These are phyloP conservation scores for Psilopsiagon aurifrons DNA, from an alignment of 2,113 vertebrate genomes.

Conservation along the genomic window DNA sequence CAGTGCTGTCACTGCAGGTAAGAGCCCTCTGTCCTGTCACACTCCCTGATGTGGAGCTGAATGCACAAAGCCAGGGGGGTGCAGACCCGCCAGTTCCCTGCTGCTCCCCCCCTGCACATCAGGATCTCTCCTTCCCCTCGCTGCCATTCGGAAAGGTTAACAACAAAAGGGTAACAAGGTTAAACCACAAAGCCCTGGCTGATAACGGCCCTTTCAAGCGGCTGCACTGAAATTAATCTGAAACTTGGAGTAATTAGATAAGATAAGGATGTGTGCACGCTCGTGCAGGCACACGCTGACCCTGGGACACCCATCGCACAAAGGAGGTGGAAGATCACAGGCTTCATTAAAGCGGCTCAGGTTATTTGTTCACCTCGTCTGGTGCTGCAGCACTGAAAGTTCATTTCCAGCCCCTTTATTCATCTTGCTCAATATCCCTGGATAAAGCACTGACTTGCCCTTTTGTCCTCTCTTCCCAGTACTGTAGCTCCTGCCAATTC, in stretches of 20 bases:
- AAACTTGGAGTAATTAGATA: constrained; percentile 74
- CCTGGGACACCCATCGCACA: not conserved
- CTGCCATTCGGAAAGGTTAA: constrained; percentile 50
- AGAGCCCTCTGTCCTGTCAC: constrained; percentile 51
- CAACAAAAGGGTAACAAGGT: constrained; percentile 71
- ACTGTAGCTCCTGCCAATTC: constrained; percentile 8
- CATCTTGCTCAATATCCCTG: not conserved
- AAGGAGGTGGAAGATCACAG: constrained; percentile 13
- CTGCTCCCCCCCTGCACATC: not conserved
- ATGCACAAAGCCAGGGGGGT: not conserved
- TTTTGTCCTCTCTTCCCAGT: constrained; percentile 18
- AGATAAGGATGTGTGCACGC: constrained; percentile 65
- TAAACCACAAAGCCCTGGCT: constrained; percentile 65
- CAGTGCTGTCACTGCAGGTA: constrained; percentile 54
- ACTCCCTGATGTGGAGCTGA: not conserved
- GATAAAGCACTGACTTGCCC: not conserved
- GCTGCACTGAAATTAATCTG: constrained; percentile 69
- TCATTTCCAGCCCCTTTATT: constrained; percentile 11
- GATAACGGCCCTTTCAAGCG: constrained; percentile 68
- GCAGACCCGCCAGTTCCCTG: not conserved
- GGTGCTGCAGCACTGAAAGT: not conserved
- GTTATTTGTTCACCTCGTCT: constrained; percentile 1
- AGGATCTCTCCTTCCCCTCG: constrained; percentile 19
- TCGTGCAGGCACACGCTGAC: constrained; percentile 12
- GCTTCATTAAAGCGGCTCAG: not conserved